phyloP scores from a whole-genome alignment of 2,797 vertebrate genomes.

The Rachycentron canadum region DNA sequence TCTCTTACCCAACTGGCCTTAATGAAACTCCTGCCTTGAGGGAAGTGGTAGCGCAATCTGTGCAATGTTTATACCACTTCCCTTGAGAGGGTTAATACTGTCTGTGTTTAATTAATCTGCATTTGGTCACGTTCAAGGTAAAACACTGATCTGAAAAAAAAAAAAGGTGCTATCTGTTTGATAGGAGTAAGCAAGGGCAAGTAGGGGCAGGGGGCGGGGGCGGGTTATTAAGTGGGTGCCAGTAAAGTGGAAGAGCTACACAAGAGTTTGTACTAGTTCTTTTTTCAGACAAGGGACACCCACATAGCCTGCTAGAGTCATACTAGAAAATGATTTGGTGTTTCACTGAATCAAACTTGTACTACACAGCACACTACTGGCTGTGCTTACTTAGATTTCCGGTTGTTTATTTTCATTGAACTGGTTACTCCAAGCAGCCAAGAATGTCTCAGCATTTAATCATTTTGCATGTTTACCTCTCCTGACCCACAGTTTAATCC shows the following conservation, averaged over 20 bases:
- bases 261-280: conserved; percentile 15
- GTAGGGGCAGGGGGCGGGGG: no score
- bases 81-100: conserved; percentile 4
- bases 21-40: neutral
- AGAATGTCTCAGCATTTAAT: neutral
- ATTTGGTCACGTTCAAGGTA: neutral
- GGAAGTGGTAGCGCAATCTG: conserved; percentile 20
- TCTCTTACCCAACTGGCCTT: neutral
- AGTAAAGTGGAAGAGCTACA: conserved; percentile 19
- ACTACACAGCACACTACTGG: neutral
- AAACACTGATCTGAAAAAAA: conserved; percentile 15
- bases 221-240: conserved; percentile 9
- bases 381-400: conserved; percentile 13
- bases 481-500: conserved; percentile 16
- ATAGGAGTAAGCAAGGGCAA: no score
- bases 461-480: conserved; percentile 4
- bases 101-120: conserved; percentile 12
- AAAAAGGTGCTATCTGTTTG: conserved; percentile 15
- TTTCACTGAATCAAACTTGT: conserved; percentile 29
- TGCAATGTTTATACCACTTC: conserved; percentile 21
- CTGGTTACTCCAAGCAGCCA: neutral
- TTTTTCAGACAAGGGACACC: conserved; percentile 26
- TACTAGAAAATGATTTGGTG: conserved; percentile 36
- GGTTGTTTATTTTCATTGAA: conserved; percentile 1
- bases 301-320: conserved; percentile 48